Base-by-base conservation (phyloP, 2,113 vertebrate species). In the Pimephales promelas region DNA sequence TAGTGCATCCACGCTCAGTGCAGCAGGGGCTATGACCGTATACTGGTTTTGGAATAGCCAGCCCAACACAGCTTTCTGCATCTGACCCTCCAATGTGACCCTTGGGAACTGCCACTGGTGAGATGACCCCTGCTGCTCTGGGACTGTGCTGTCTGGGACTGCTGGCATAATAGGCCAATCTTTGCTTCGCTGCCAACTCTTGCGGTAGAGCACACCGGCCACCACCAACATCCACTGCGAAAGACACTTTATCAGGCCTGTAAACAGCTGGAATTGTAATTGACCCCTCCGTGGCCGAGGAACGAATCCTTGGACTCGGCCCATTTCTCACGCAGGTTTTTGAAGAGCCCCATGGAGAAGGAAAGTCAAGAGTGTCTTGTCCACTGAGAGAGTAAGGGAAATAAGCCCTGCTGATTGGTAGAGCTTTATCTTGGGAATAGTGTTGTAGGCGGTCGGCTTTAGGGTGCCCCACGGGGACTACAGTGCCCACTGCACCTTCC, bases 1-100 rank as follows among this genome's bases (percentile, higher is more conserved):
- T 86, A 40, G 90, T 59, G 82, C 92, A 95, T 52, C 92, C 90
- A 72, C 89, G 52, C 5, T 96, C 91, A 52, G 89, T 3, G 22
- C 93, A 96, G 87, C 94, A 96, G 4, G 92, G 80, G 0, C 91
- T 95, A 36, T 90, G 93, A 79, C 94, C 89, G 3, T 98, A 99
- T 70, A 98, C 75, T 0, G 97, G 96, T 73, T 92, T 97, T 71
- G 97, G 98, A 8, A 96, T 88, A 0, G 95, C 95, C 74, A 99
- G 64, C 4, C 92, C 89, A 24, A 90, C 83, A n/a, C 92, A 87
- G 76, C 71, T 89, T 26, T 90, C 88, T 0, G 92, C 56, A 73
- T 64, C 81, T 26, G 88, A 84, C 7, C 57, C 77, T 82, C 82
- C 87, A n/a, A 26, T 45, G 64, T 86, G 86, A n/a, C 79, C 75